These are phyloP conservation scores for Callosobruchus maculatus DNA, from an alignment of 2,888 invertebrate species.

Conservation along the genomic window DNA sequence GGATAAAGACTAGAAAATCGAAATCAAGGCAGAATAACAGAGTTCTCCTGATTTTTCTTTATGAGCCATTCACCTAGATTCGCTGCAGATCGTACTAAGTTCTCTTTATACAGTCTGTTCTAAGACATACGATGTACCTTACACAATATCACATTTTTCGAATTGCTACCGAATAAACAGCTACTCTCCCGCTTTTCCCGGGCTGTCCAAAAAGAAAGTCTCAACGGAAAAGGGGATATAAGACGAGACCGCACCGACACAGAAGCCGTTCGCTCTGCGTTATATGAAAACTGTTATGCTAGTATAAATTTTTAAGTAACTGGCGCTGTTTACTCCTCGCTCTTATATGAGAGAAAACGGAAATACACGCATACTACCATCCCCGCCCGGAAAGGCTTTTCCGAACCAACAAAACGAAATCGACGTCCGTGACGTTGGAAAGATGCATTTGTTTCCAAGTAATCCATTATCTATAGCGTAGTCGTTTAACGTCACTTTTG, in stretches of 20 bases:
- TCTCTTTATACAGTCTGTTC: too few relatives aligned
- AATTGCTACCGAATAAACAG: background rate
- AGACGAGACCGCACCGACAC: background rate
- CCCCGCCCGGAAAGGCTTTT: background rate
- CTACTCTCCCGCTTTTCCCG: background rate
- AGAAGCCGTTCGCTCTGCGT: background rate
- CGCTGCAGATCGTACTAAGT: too few relatives aligned
- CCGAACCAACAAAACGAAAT: background rate
- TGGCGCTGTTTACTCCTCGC: background rate
- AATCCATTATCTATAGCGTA: background rate
- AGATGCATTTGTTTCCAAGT: background rate
- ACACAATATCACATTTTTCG: too few relatives aligned
- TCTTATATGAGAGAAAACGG: background rate
- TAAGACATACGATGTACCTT: too few relatives aligned
- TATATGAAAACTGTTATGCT: background rate
- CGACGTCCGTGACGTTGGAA: background rate
- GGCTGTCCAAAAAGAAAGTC: background rate
- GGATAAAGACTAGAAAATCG: too few relatives aligned
- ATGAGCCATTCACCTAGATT: too few relatives aligned
- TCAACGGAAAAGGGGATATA: background rate
- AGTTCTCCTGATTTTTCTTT: too few relatives aligned
- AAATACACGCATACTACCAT: background rate
- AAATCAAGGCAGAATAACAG: too few relatives aligned
- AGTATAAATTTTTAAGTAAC: background rate
- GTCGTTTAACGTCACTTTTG: too few relatives aligned